phyloP scores from a whole-genome alignment of 1,140 invertebrate genomes.

The Riptortus pedestris region DNA sequence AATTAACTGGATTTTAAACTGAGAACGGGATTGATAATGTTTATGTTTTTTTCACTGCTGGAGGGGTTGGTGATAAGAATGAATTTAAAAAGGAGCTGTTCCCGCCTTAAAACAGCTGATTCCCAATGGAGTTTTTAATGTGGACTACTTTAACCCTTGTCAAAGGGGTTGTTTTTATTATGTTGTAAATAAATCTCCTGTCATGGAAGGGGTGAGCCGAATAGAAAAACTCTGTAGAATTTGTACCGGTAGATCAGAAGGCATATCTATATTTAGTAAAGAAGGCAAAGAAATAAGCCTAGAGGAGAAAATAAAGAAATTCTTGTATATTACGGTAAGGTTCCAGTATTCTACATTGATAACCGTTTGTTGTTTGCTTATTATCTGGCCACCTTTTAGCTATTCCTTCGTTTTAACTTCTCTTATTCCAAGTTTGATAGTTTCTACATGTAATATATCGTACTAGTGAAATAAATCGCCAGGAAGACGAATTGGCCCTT shows the following conservation, averaged over 20 bases:
- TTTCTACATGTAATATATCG: neutral
- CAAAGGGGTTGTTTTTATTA: slow-evolving; percentile 12
- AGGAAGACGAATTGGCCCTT: neutral
- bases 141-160: neutral
- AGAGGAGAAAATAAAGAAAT: slow-evolving; percentile 26
- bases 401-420: too few relatives aligned
- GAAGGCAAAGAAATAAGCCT: slow-evolving; percentile 31
- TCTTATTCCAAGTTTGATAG: neutral
- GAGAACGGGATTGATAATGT: too few relatives aligned
- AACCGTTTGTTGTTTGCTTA: neutral
- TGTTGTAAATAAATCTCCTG: neutral
- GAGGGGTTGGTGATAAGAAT: too few relatives aligned
- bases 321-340: slow-evolving; percentile 21
- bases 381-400: too few relatives aligned
- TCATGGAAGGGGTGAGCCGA: slow-evolving; percentile 3
- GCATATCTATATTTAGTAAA: slow-evolving; percentile 31
- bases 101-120: neutral
- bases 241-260: slow-evolving; percentile 29
- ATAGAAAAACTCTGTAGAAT: slow-evolving; percentile 29
- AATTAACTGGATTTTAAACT: too few relatives aligned
- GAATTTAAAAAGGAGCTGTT: too few relatives aligned
- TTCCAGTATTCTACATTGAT: neutral
- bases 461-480: neutral
- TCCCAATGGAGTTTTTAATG: neutral
- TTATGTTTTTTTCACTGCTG: too few relatives aligned